Percentiles rank a stretch among this genome's conserved stretches.
Evolutionary conservation across 2,797 vertebrate genomes (phyloP).

Genomic region (Dendrocincla fuliginosa): DNA sequence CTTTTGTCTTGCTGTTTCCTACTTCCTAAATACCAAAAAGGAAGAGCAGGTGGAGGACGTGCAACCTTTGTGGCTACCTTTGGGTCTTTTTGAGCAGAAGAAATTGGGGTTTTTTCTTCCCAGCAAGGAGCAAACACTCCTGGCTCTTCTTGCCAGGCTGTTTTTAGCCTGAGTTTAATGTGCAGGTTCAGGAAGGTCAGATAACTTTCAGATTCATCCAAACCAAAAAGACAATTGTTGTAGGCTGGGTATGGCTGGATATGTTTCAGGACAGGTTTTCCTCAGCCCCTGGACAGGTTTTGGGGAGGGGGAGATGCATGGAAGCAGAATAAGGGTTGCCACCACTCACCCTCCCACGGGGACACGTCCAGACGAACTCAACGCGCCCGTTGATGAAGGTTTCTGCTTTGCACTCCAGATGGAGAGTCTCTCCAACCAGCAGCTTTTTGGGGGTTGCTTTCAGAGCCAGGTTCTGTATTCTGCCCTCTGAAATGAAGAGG

Average conservation of each 20-base stretch:
- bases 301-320: neutral
- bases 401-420: slow-evolving; percentile 81
- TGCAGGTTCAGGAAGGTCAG: neutral
- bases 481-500: slow-evolving; percentile 46
- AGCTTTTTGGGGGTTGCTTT: slow-evolving; percentile 66
- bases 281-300: neutral
- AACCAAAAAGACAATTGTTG: neutral
- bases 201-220: neutral
- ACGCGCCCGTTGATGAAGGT: slow-evolving; percentile 80
- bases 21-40: neutral
- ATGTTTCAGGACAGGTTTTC: neutral
- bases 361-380: slow-evolving; percentile 80
- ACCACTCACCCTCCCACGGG: slow-evolving; percentile 74
- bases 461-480: slow-evolving; percentile 51
- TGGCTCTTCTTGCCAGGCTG: neutral
- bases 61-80: neutral
- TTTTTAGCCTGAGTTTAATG: neutral
- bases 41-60: neutral
- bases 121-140: neutral
- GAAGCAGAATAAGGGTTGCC: neutral
- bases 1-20: neutral
- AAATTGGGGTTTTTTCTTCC: neutral
- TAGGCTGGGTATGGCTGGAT: neutral
- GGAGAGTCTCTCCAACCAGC: slow-evolving; percentile 82
- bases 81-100: neutral